Evolutionary conservation across 2,888 invertebrate species (phyloP), one percentile per base, ranked within the genome.

Genomic region (Himalopsyche tibetana): DNA sequence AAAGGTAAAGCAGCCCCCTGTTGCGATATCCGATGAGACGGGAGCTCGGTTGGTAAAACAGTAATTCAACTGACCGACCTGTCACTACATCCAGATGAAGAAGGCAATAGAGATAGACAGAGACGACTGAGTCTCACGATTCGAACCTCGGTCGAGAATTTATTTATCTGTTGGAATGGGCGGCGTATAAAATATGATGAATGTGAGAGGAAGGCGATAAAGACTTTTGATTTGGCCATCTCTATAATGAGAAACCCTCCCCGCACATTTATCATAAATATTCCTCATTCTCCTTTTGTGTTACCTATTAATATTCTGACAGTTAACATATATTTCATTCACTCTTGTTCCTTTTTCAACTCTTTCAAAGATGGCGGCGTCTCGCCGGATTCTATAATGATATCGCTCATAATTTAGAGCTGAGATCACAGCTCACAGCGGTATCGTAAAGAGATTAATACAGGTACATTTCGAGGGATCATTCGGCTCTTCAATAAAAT

Each of bases 221-320:
- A 88, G 87, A 88, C 87, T 88, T 88, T 88, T 88, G 88, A 88
- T 88, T 88, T 88, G 88, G 88, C 88, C 88, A 86, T 88, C 87
- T 88, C 85, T 87, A 85, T 86, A 88, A 88, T 88, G 86, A 88
- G 86, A 88, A 86, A 83, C 83, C 88, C 86, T 88, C 86, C 88
- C 86, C 80, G 84, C 82, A 85, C 86, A 88, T 88, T 88, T 87
- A 88, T 88, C 88, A 88, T 87, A 86, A 86, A 87, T 84, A 80
- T 86, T 86, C 86, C 55, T 87, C 88, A 86, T 88, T 83, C 88
- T 88, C 88, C 88, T 88, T 88, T 88, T 88, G 87, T 88, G 84
- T 88, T 86, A 84, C 88, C 88, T 88, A 88, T 88, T 88, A 88
- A 88, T 88, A 88, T 88, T 88, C 88, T 87, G 88, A 88, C 88